Evolutionary conservation across 1,140 invertebrate genomes (phyloP), one percentile per base, ranked within the genome.

Genomic region (Bicyclus anynana): DNA sequence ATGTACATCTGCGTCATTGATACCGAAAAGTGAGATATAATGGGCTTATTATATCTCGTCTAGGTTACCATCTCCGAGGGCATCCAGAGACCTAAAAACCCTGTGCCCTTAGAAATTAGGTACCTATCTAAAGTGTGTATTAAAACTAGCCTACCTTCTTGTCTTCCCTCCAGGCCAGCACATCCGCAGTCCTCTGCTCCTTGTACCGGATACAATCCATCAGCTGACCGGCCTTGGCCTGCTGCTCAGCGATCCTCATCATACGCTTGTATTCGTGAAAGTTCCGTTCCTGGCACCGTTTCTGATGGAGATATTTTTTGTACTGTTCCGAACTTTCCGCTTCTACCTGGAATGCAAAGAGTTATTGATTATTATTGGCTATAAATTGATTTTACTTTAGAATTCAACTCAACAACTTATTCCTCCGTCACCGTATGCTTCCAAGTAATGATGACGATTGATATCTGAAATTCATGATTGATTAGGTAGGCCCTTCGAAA

Each of bases 261-360:
- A 72, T 27, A 18, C 67, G 71, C 53, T 51, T 63, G 55, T 63
- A 76, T 29, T 85, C 77, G 5, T 71, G 51, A 37, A 57, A 67
- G 0, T 40, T 47, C 0, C 63, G 61, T 20, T 87, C 80, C n/a
- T 75, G 65, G 3, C 69, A 61, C 0, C 84, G 60, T 29, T 84
- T 84, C 29, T 67, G 21, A 14, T 70, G 62, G 0, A 87, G 27
- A 46, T 80, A 87, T 3, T 73, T 67, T 16, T 71, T 77, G 62
- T 86, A 84, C 27, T 87, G 69, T 1, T 74, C 70, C 5, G 69
- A 56, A 0, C 69, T 75, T 69, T 84, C 74, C 5, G 72, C 73
- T 72, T 76, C 78, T 20, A 77, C 62, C 84, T 87, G 56, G n/a
- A 50, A 17, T 48, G 7, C 26, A 13, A 26, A 13, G 2, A 50